A percentile compares a stretch with the other conserved stretches of the same genome.
These are phyloP conservation scores for Hirtodrosophila trivittata DNA, from an alignment of 2,888 invertebrate genomes.

Conservation along the genomic window DNA sequence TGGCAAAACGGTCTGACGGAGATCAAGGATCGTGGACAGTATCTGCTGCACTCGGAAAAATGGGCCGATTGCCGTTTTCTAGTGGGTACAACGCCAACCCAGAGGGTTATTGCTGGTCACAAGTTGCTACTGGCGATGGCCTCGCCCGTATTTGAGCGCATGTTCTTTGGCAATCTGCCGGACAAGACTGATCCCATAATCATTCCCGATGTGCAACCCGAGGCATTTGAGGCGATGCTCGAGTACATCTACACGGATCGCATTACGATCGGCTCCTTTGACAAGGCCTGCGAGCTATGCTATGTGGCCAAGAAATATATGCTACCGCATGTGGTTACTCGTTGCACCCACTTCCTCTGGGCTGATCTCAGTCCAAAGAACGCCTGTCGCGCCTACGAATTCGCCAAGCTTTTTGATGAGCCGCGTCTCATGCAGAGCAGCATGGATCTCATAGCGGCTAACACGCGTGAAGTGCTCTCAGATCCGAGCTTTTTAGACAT, in stretches of 20 bases:
- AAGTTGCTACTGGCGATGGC: conserved; percentile 93
- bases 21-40: conserved; percentile 89
- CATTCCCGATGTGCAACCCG: conserved; percentile 93
- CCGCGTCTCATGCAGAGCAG: conserved; percentile 92
- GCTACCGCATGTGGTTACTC: conserved; percentile 92
- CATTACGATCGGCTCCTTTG: conserved; percentile 91
- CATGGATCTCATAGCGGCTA: conserved; percentile 90
- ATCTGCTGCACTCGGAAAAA: conserved; percentile 90
- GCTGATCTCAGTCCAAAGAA: conserved; percentile 88
- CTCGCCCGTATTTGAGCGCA: conserved; percentile 94
- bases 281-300: conserved; percentile 93
- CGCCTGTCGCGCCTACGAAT: conserved; percentile 93
- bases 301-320: conserved; percentile 95
- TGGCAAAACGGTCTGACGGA: conserved; percentile 91
- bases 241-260: conserved; percentile 94
- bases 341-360: conserved; percentile 93
- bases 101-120: conserved; percentile 90
- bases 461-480: conserved; percentile 90
- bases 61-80: conserved; percentile 94
- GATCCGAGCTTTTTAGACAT: conserved; percentile 92
- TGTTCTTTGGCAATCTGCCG: conserved; percentile 94
- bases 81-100: conserved; percentile 91
- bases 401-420: conserved; percentile 93
- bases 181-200: conserved; percentile 91
- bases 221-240: conserved; percentile 91